A percentile compares a stretch with the other conserved stretches of the same genome.
Evolutionary conservation across 2,797 vertebrate genomes (phyloP).

Genomic region (Hemitrygon akajei): DNA sequence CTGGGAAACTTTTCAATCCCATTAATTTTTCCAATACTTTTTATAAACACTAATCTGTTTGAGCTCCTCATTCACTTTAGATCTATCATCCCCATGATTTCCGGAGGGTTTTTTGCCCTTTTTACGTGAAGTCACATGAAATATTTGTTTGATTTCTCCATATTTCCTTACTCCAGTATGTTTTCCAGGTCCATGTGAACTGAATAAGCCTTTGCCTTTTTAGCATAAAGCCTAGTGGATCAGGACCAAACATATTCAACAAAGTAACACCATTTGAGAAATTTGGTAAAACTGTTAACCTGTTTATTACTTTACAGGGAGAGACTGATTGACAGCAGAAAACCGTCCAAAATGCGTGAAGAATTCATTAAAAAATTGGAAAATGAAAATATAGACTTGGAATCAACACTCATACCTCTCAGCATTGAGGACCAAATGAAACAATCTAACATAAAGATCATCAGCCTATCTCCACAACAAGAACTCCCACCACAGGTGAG

Average conservation of each 20-base stretch:
- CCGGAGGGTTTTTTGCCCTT: too few relatives aligned
- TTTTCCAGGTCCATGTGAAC: too few relatives aligned
- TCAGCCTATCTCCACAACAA: slow-evolving; percentile 35
- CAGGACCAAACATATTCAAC: background rate
- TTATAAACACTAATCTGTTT: too few relatives aligned
- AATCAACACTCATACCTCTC: slow-evolving; percentile 43
- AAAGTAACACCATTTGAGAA: background rate
- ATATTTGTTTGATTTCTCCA: too few relatives aligned
- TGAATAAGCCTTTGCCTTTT: too few relatives aligned
- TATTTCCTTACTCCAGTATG: too few relatives aligned
- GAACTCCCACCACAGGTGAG: slow-evolving; percentile 31
- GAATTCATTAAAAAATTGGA: background rate
- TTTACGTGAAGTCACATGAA: too few relatives aligned
- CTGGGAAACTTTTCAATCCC: too few relatives aligned
- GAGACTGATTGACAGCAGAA: background rate
- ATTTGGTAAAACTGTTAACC: background rate
- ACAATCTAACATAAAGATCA: slow-evolving; percentile 47
- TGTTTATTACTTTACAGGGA: background rate
- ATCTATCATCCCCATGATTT: too few relatives aligned
- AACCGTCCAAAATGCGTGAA: background rate
- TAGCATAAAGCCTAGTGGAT: background rate
- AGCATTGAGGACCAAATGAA: slow-evolving; percentile 50
- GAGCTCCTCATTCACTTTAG: too few relatives aligned
- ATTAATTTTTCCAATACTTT: too few relatives aligned
- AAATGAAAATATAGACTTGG: background rate